A percentile compares a stretch with the other conserved stretches of the same genome.
Evolutionary conservation across 2,888 invertebrate genomes (phyloP).

Genomic region (Ellobium chinense): DNA sequence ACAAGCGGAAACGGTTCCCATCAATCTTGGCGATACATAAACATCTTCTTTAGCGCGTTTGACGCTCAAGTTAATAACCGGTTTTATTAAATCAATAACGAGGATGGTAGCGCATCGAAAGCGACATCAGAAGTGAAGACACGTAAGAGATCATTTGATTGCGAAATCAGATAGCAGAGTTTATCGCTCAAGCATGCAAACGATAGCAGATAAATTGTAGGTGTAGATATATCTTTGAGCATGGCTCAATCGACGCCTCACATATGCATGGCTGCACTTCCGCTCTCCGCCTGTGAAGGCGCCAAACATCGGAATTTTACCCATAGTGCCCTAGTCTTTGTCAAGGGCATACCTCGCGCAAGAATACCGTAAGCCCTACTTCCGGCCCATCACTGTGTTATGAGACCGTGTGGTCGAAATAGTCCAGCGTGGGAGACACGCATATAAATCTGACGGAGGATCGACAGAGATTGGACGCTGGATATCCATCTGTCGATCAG

Average conservation of each 20-base stretch:
- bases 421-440: neutral
- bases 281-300: neutral
- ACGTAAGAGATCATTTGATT: neutral
- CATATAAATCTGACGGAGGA: neutral
- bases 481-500: slow-evolving; percentile 27
- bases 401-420: neutral
- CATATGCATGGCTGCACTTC: neutral
- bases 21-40: too few species aligned
- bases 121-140: neutral
- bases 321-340: neutral
- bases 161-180: neutral
- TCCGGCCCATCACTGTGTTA: neutral
- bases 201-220: neutral
- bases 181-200: neutral
- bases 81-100: too few species aligned
- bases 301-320: neutral
- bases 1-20: too few species aligned
- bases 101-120: neutral
- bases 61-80: neutral
- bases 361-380: neutral
- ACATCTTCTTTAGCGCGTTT: too few species aligned
- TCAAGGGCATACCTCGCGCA: neutral
- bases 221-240: too few species aligned
- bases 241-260: too few species aligned
- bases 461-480: neutral